Percentiles rank a stretch among this genome's conserved stretches.
Evolutionary conservation across 2,113 vertebrate species (phyloP).

Genomic region (Corythaeola cristata): DNA sequence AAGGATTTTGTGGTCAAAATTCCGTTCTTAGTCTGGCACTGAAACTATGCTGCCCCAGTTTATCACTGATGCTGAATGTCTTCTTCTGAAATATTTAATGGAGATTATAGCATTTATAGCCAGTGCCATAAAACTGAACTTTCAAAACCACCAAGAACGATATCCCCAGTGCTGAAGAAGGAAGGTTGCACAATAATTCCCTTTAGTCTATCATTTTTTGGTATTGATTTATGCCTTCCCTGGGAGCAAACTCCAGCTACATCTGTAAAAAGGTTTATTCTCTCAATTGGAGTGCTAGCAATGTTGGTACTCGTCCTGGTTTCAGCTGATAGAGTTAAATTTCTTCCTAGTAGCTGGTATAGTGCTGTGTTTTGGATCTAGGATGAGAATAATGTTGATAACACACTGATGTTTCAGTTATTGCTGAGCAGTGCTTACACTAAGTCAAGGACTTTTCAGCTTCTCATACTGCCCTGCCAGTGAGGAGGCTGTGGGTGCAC

Average conservation of each 20-base stretch:
- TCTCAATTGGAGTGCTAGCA: not conserved
- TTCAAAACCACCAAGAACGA: slow-evolving; percentile 3
- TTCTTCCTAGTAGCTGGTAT: too few species aligned
- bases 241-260: not conserved
- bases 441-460: too few species aligned
- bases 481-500: too few species aligned
- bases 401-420: too few species aligned
- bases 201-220: not conserved
- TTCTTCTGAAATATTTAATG: not conserved
- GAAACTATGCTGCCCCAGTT: not conserved
- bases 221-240: not conserved
- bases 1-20: not conserved
- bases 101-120: not conserved
- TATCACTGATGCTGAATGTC: not conserved
- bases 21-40: not conserved
- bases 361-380: too few species aligned
- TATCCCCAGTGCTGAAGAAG: not conserved
- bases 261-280: not conserved
- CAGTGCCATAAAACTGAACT: not conserved
- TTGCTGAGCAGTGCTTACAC: too few species aligned
- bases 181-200: not conserved
- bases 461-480: too few species aligned
- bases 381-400: too few species aligned
- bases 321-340: too few species aligned
- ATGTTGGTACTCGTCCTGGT: not conserved